Evolutionary conservation across 2,888 invertebrate species (phyloP).

Genomic region (Synergus itoensis): DNA sequence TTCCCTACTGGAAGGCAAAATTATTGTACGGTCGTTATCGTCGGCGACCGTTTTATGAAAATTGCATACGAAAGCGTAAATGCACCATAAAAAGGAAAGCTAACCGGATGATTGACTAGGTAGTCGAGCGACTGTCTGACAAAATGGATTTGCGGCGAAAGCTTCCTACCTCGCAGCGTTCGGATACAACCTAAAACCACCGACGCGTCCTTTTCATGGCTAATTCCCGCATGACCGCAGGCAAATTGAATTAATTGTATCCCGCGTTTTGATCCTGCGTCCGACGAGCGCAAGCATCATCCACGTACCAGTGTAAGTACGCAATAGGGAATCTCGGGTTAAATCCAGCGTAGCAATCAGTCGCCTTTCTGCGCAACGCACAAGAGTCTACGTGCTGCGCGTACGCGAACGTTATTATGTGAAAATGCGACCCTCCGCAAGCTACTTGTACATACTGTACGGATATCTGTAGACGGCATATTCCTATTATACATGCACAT

Average conservation of each 20-base stretch:
- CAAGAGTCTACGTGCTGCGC: conserved; percentile 60
- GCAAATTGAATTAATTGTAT: conserved; percentile 63
- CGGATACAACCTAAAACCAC: conserved; percentile 56
- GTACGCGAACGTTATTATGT: conserved; percentile 62
- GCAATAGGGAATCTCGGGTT: conserved; percentile 61
- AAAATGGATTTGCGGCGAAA: conserved; percentile 3
- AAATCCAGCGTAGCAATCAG: conserved; percentile 69
- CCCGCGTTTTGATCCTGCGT: conserved; percentile 46
- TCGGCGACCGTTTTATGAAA: not conserved
- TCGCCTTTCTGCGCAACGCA: conserved; percentile 66
- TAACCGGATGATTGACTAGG: not conserved
- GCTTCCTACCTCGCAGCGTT: not conserved
- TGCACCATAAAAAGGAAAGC: not conserved
- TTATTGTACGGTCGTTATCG: not conserved
- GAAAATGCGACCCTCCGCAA: conserved; percentile 55
- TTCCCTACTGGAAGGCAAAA: not conserved
- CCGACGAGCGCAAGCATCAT: conserved; percentile 9
- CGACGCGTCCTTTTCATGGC: conserved; percentile 62
- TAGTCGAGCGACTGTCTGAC: not conserved
- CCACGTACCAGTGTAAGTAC: conserved; percentile 44
- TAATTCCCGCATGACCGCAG: conserved; percentile 56
- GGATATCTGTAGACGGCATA: conserved; percentile 34
- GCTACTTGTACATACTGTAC: conserved; percentile 39
- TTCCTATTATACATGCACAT: conserved; percentile 24
- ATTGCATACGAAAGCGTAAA: not conserved